A percentile compares a stretch with the other conserved stretches of the same genome.
phyloP scores from a whole-genome alignment of 2,888 invertebrate species.

The Machimus atricapillus region DNA sequence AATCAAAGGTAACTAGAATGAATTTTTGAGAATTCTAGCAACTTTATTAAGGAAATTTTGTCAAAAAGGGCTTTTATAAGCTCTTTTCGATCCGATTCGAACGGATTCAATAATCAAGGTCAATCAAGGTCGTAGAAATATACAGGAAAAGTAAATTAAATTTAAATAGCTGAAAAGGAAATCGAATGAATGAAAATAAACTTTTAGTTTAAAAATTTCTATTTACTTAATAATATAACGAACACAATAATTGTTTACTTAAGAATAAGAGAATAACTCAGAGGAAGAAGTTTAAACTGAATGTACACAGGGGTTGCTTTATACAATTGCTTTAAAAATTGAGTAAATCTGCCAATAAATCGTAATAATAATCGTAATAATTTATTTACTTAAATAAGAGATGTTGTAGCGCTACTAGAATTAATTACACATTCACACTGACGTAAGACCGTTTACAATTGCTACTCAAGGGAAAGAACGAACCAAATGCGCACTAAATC shows the following conservation, averaged over 20 bases:
- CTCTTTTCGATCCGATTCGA: too few species aligned
- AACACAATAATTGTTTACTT: slow-evolving; percentile 35
- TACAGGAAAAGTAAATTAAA: not conserved
- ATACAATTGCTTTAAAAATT: slow-evolving; percentile 14
- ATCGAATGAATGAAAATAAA: not conserved
- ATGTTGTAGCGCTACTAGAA: slow-evolving; percentile 3
- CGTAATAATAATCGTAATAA: slow-evolving; percentile 7
- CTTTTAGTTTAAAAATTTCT: slow-evolving; percentile 32
- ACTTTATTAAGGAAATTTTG: too few species aligned
- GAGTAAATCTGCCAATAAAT: slow-evolving; percentile 4
- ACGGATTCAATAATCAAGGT: too few species aligned
- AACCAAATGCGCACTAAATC: not conserved
- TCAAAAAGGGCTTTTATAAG: too few species aligned
- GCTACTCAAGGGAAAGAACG: not conserved
- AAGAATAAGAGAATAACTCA: not conserved
- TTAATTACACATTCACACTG: slow-evolving; percentile 32
- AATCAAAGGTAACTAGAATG: too few species aligned
- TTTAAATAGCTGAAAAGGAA: not conserved
- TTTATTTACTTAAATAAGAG: slow-evolving; percentile 37
- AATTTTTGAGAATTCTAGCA: too few species aligned
- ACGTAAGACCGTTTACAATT: not conserved
- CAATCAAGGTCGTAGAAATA: too few species aligned
- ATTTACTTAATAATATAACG: slow-evolving; percentile 36
- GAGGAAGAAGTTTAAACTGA: slow-evolving; percentile 16
- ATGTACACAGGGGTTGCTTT: slow-evolving; percentile 8